Evolutionary conservation across 2,888 invertebrate genomes (phyloP).

Genomic region (Portevinia maculata): DNA sequence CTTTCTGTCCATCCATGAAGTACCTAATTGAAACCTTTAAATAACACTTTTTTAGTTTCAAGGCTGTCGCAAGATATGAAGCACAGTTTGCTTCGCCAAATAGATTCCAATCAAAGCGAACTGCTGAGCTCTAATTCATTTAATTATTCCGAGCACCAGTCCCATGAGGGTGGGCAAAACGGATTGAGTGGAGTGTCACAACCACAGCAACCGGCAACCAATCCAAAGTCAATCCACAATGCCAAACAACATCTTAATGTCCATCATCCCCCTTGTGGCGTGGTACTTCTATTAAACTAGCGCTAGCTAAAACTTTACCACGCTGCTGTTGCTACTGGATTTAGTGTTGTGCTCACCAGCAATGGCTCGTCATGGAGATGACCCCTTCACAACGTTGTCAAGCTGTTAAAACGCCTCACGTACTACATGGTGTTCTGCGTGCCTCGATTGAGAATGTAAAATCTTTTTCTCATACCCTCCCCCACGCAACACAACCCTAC

Average conservation of each 20-base stretch:
- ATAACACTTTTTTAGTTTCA: too few species aligned
- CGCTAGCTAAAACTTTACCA: constrained; percentile 39
- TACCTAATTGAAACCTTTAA: too few species aligned
- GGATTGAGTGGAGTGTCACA: constrained; percentile 10
- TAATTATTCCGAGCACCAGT: constrained; percentile 55
- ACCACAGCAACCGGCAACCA: constrained; percentile 49
- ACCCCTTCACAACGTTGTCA: constrained; percentile 51
- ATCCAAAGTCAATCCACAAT: constrained; percentile 61
- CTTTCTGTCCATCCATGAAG: too few species aligned
- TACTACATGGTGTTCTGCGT: constrained; percentile 63
- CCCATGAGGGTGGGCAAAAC: constrained; percentile 52
- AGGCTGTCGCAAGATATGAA: too few species aligned
- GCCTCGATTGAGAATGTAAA: constrained; percentile 47
- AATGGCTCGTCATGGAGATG: constrained; percentile 57
- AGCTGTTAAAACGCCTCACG: constrained; percentile 68
- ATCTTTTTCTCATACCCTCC: constrained; percentile 18
- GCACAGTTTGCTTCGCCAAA: too few species aligned
- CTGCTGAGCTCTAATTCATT: constrained; percentile 47
- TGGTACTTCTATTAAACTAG: constrained; percentile 54
- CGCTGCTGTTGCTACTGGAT: constrained; percentile 10
- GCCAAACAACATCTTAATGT: constrained; percentile 58
- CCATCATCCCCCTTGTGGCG: constrained; percentile 54
- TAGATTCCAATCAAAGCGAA: constrained; percentile 27
- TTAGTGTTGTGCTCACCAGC: constrained; percentile 29
- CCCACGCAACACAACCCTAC: background rate